Conservation (phyloP, 2,888 invertebrate species). For the Plemyria rubiginata region DNA sequence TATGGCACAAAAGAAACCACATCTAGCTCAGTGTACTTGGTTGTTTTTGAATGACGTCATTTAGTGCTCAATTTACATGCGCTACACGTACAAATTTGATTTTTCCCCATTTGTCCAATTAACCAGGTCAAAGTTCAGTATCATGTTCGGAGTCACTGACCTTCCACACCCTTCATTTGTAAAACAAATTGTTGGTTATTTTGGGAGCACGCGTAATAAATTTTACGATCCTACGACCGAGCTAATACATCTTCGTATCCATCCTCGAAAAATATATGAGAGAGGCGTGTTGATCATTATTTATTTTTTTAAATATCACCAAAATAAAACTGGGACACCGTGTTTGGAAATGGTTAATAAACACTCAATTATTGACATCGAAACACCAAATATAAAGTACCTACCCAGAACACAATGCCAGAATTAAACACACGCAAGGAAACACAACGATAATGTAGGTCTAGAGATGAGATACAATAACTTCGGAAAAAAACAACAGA, state of each 20-base stretch:
- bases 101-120: constrained; percentile 35
- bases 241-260: too few species aligned
- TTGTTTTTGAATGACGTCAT: constrained; percentile 40
- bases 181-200: constrained; percentile 15
- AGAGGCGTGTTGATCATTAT: too few species aligned
- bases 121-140: constrained; percentile 32
- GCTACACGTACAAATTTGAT: constrained; percentile 34
- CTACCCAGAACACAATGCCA: constrained; percentile 16
- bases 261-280: not conserved
- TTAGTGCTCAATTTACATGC: constrained; percentile 36
- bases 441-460: constrained; percentile 3
- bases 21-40: constrained; percentile 37
- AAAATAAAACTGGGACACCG: constrained; percentile 6
- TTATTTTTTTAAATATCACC: too few species aligned
- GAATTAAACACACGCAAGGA: constrained; percentile 9
- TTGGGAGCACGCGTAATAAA: constrained; percentile 3
- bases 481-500: constrained; percentile 3
- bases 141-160: constrained; percentile 24
- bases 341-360: not conserved
- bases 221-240: not conserved
- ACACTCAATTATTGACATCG: constrained; percentile 24
- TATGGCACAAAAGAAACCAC: constrained; percentile 31
- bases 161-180: constrained; percentile 8
- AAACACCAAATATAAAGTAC: constrained; percentile 21
- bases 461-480: not conserved